phyloP scores from a whole-genome alignment of 2,113 vertebrate genomes.

The Oncorhynchus nerka region DNA sequence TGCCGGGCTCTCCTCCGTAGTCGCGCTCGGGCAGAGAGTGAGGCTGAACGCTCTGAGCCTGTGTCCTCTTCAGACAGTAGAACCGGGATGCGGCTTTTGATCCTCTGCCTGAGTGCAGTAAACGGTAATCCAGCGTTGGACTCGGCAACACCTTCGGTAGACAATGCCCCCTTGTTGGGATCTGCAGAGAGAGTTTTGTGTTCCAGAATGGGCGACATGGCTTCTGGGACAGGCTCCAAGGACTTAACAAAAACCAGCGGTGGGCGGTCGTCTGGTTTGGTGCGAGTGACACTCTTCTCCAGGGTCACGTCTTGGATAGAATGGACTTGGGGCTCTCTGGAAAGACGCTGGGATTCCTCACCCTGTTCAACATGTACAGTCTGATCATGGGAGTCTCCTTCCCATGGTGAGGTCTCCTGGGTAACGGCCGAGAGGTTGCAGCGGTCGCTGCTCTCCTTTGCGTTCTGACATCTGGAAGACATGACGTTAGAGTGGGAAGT shows the following conservation, averaged over 20 bases:
- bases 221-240: slow-evolving; percentile 47
- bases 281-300: slow-evolving; percentile 28
- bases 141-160: background rate
- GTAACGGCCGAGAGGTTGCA: slow-evolving; percentile 50
- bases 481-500: slow-evolving; percentile 93
- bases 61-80: slow-evolving; percentile 87
- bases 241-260: slow-evolving; percentile 14
- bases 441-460: slow-evolving; percentile 64
- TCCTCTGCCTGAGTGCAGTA: slow-evolving; percentile 42
- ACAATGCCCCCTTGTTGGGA: background rate
- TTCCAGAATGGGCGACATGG: slow-evolving; percentile 29
- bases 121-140: background rate
- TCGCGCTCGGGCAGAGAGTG: slow-evolving; percentile 65
- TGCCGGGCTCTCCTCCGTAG: slow-evolving; percentile 76
- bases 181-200: slow-evolving; percentile 30
- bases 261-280: slow-evolving; percentile 39
- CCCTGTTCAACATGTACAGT: slow-evolving; percentile 53
- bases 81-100: slow-evolving; percentile 87
- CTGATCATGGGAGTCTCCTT: slow-evolving; percentile 58
- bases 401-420: slow-evolving; percentile 57
- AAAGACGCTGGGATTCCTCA: slow-evolving; percentile 40
- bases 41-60: slow-evolving; percentile 79
- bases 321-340: slow-evolving; percentile 52
- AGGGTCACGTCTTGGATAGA: slow-evolving; percentile 20
- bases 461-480: slow-evolving; percentile 82